Base-by-base conservation (phyloP, 2,113 vertebrate genomes). In the Corythornis cristatus region DNA sequence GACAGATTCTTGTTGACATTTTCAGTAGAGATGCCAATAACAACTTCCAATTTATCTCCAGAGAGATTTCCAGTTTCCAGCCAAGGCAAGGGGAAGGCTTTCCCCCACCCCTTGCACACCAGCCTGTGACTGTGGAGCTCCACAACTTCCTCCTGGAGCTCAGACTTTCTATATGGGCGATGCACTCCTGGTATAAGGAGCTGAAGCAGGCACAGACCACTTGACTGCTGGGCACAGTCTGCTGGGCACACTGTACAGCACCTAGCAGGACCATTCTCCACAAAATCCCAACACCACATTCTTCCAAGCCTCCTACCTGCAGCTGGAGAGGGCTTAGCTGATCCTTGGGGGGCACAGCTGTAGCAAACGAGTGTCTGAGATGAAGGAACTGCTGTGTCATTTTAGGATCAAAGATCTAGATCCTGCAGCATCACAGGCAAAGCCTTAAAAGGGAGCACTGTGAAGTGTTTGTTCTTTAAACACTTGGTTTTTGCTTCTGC, bases 1-100 rank as follows among this genome's bases (percentile, higher is more conserved):
- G 77, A 79, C 80, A 79, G 70, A 75, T 89, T 89, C 86, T 50
- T 82, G 74, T 73, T 89, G 71, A 83, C 72, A n/a, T 89, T 92
- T 45, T 84, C 79, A 64, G 51, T 46, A 35, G 56, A 91, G 56
- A 89, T 1, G 19, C 51, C 51, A 71, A 56, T 17, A 78, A 87
- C 74, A 89, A 71, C 71, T 91, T 85, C 58, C 73, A 83, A 42
- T 86, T 90, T 81, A 43, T 78, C 76, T 93, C 74, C 3, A 6
- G 46, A 73, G 50, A 86, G 21, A 37, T 42, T 90, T 86, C 75
- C 50, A 72, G 66, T 56, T 78, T 54, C 42, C 57, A 79, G 61
- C 61, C 19, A 82, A 68, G 65, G 50, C 37, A 57, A 75, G 76
- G 60, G 20, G 51, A 86, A 77, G 76, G 26, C 57, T 79, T 51